phyloP scores from a whole-genome alignment of 2,113 vertebrate genomes.

The Austrofundulus limnaeus region DNA sequence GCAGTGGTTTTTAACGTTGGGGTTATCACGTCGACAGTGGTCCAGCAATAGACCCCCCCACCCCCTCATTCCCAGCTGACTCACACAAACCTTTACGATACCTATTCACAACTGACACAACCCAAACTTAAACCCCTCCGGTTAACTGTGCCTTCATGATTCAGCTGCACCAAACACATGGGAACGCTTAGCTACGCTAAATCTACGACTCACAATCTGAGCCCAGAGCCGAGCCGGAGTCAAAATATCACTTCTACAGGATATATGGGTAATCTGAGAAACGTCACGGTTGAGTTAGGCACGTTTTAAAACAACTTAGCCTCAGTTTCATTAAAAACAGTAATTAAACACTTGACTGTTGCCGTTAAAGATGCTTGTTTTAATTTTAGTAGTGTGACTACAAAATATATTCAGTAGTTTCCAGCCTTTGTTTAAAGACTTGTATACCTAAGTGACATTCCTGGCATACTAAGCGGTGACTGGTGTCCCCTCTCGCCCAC shows the following conservation, averaged over 20 bases:
- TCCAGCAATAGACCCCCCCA: conserved; percentile 45
- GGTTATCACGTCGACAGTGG: conserved; percentile 74
- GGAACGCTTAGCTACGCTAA: conserved; percentile 70
- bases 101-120: conserved; percentile 54
- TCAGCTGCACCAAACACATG: conserved; percentile 71
- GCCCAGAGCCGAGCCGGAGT: conserved; percentile 56
- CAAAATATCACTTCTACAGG: conserved; percentile 66
- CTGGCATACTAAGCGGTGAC: conserved; percentile 54
- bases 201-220: conserved; percentile 61
- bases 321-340: conserved; percentile 19
- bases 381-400: conserved; percentile 10
- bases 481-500: conserved; percentile 26
- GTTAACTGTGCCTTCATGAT: conserved; percentile 60
- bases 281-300: conserved; percentile 31
- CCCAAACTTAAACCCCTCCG: conserved; percentile 33
- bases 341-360: conserved; percentile 27
- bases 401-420: no score
- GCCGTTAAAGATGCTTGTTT: conserved; percentile 3
- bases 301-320: conserved; percentile 1
- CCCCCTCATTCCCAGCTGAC: conserved; percentile 64
- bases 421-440: conserved; percentile 26
- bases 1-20: conserved; percentile 68
- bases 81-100: conserved; percentile 54
- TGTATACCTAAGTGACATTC: conserved; percentile 66
- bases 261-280: conserved; percentile 47